Base-by-base conservation (phyloP, 2,888 invertebrate species). In the Tetragonula carbonaria region DNA sequence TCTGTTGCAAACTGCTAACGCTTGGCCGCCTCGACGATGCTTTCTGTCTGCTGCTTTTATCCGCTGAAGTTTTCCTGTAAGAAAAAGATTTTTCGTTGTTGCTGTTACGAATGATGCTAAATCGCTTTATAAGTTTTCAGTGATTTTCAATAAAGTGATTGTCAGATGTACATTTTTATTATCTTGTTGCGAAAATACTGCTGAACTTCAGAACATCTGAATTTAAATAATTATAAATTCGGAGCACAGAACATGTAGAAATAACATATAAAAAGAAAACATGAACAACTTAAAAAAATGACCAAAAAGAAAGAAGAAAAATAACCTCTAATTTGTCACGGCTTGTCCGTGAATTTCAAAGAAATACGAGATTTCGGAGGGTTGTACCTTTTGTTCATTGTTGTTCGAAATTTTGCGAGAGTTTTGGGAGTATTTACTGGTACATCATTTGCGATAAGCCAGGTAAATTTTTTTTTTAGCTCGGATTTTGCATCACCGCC, bases 371-470 rank as follows among this genome's bases (percentile, higher is more conserved):
- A 45, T 21, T 2, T 8, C 14, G 2, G 21, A 28, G 5, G 5
- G 6, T 13, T 5, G 21, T 77, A 90, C 86, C 83, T 86, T 21
- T 86, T 89, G 82, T 80, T 80, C 88, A 90, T 88, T 51, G 21
- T 86, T 38, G 33, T 78, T 74, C 53, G 18, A 50, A 86, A 81
- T 89, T 89, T 80, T 76, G 68, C 13, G 13, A 45, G 45, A 18
- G 45, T 45, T 65, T 45, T 13, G 23, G 59, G 70, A 73, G 38
- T 45, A 62, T n/a, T 78, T 57, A 87, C 21, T 62, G 72, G 28
- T n/a, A 67, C 77, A 83, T 80, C 51, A 38, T 87, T 73, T 65
- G 65, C 63, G 66, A 33, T 62, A 71, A 53, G 55, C 28, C 33
- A 76, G 59, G 51, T 23, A 83, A 85, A 80, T 83, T 75, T 86